These are phyloP conservation scores for Carettochelys insculpta DNA, from an alignment of 2,113 vertebrate genomes.

Conservation along the genomic window DNA sequence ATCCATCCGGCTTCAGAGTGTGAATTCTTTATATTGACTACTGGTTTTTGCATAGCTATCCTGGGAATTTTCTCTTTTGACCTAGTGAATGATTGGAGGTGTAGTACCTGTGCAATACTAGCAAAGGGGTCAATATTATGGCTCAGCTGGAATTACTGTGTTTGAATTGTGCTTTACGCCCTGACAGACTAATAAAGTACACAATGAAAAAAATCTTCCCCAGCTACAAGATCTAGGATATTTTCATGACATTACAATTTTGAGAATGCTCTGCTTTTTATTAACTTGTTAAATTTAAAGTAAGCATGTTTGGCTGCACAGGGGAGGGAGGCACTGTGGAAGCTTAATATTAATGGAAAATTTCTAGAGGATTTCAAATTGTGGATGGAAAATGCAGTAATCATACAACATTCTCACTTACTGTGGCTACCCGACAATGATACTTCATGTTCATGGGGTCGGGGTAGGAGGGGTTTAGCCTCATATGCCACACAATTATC, in stretches of 20 bases:
- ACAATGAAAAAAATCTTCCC: neutral
- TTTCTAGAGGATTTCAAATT: neutral
- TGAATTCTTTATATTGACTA: neutral
- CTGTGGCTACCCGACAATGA: neutral
- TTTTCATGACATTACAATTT: neutral
- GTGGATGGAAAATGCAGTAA: neutral
- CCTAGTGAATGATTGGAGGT: neutral
- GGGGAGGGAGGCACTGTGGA: constrained; percentile 1
- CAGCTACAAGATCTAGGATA: neutral
- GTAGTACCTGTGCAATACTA: neutral
- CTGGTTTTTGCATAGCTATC: neutral
- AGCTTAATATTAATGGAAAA: constrained; percentile 31
- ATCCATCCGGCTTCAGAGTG: neutral
- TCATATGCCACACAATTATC: neutral
- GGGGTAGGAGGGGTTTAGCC: neutral
- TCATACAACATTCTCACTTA: neutral
- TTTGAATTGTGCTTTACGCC: neutral
- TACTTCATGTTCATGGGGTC: neutral
- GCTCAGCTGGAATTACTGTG: neutral
- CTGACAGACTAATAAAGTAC: neutral
- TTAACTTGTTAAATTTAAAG: neutral
- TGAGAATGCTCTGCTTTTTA: neutral
- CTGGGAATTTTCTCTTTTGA: neutral
- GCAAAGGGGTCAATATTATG: neutral
- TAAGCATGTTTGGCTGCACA: constrained; percentile 16